Percentiles rank a stretch among this genome's conserved stretches.
Evolutionary conservation across 2,888 invertebrate species (phyloP).

Genomic region (Tetranychus truncatus): DNA sequence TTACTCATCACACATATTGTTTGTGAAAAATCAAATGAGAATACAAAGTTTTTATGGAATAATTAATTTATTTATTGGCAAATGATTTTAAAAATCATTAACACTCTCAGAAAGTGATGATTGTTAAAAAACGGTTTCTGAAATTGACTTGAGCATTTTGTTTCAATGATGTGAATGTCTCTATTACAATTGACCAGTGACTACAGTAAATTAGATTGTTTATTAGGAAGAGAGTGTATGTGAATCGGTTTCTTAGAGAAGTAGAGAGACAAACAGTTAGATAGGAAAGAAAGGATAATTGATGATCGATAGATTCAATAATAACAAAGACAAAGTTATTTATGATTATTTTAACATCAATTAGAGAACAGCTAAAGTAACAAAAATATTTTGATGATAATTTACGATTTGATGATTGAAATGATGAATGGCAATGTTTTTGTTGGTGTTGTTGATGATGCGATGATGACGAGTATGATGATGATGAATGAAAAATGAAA

Average conservation of each 20-base stretch:
- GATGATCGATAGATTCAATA: no score
- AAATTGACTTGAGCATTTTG: background rate
- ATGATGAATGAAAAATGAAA: background rate
- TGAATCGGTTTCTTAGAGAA: background rate
- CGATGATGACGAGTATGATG: background rate
- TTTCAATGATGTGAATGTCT: background rate
- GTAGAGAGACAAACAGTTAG: background rate
- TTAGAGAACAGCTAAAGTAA: background rate
- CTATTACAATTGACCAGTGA: conserved; percentile 1
- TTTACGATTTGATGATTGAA: background rate
- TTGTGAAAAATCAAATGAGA: background rate
- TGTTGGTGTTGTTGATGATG: background rate
- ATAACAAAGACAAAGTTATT: no score
- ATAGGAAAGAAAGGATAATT: no score
- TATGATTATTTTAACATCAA: no score
- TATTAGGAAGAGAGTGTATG: no score
- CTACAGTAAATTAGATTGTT: background rate
- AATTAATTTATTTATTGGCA: background rate
- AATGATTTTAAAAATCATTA: background rate
- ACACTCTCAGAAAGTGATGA: background rate
- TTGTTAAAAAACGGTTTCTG: background rate
- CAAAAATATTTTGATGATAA: background rate
- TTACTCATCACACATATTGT: background rate
- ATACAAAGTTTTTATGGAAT: background rate
- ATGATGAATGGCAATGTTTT: no score